Percentiles rank a stretch among this genome's conserved stretches.
phyloP scores from a whole-genome alignment of 2,113 vertebrate species.

The Furnarius figulus region DNA sequence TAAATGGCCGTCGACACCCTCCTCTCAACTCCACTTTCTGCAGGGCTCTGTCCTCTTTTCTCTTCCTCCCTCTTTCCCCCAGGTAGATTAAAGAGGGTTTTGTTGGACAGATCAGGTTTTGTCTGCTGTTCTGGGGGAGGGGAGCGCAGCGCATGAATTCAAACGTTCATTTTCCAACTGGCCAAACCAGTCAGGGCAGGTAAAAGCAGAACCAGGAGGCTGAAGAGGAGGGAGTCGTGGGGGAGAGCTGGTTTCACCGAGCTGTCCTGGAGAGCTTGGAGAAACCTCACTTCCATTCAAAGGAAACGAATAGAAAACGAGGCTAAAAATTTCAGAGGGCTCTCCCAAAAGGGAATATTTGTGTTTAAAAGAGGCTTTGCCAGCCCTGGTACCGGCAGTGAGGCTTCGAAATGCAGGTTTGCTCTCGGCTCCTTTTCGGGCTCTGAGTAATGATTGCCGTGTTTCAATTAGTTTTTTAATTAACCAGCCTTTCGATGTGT shows the following conservation, averaged over 20 bases:
- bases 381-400: no score
- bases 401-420: not conserved
- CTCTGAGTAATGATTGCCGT: not conserved
- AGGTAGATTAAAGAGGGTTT: conserved; percentile 32
- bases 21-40: not conserved
- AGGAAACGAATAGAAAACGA: no score
- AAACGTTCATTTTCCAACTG: conserved; percentile 92
- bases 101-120: conserved; percentile 82
- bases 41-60: not conserved
- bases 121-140: conserved; percentile 72
- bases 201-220: conserved; percentile 72
- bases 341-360: not conserved
- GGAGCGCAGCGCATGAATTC: conserved; percentile 75
- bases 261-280: not conserved
- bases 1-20: not conserved
- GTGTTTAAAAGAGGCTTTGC: not conserved
- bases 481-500: not conserved
- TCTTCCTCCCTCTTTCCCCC: conserved; percentile 15
- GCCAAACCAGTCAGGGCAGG: conserved; percentile 94
- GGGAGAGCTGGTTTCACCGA: not conserved
- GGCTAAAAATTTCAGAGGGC: not conserved
- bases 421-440: not conserved
- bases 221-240: conserved; percentile 18
- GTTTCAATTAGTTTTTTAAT: not conserved
- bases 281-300: accelerated